phyloP scores from a whole-genome alignment of 1,140 invertebrate species.

The Conus betulinus region DNA sequence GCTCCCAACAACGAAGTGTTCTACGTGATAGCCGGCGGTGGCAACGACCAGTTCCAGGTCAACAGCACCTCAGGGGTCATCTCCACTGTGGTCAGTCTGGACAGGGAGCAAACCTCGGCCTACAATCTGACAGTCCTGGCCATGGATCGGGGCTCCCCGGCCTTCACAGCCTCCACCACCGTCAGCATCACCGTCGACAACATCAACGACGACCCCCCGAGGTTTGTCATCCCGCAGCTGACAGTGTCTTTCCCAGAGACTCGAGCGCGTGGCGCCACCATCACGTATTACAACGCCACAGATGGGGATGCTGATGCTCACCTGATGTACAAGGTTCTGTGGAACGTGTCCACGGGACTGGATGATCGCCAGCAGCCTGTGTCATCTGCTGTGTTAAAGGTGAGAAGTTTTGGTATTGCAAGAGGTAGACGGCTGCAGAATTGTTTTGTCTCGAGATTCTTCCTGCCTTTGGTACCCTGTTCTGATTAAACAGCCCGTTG shows the following conservation, averaged over 20 bases:
- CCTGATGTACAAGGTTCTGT: constrained; percentile 36
- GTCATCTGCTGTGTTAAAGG: neutral
- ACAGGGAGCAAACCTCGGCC: constrained; percentile 47
- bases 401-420: neutral
- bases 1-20: constrained; percentile 60
- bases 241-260: neutral
- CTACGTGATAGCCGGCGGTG: constrained; percentile 55
- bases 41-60: constrained; percentile 56
- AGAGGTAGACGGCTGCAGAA: neutral
- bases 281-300: constrained; percentile 13
- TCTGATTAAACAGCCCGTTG: too few relatives aligned
- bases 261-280: neutral
- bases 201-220: constrained; percentile 59
- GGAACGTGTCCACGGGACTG: constrained; percentile 33
- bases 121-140: constrained; percentile 56
- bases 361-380: neutral
- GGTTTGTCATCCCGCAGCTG: constrained; percentile 28
- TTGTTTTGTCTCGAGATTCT: too few relatives aligned
- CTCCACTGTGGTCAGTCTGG: constrained; percentile 48
- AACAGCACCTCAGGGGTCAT: constrained; percentile 56
- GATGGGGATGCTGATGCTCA: constrained; percentile 32
- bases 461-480: too few relatives aligned
- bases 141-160: constrained; percentile 53
- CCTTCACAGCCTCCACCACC: constrained; percentile 38
- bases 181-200: constrained; percentile 52